Percentiles rank a stretch among this genome's conserved stretches.
These are phyloP conservation scores for Kryptolebias ocellatus DNA, from an alignment of 2,797 vertebrate genomes.

Conservation along the genomic window DNA sequence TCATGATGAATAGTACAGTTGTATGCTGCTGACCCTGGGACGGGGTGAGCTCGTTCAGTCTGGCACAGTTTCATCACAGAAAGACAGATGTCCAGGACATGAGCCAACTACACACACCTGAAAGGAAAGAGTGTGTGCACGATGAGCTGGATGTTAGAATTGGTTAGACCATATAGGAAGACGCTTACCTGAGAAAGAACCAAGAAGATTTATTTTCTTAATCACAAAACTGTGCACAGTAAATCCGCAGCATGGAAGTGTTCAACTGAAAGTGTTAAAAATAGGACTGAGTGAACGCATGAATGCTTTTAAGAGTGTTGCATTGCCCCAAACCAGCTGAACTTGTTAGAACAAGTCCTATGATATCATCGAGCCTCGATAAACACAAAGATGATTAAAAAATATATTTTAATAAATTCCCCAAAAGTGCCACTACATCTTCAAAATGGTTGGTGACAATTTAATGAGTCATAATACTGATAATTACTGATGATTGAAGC, in stretches of 20 bases:
- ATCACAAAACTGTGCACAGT: not conserved
- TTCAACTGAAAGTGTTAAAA: no score
- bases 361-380: not conserved
- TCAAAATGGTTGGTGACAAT: constrained; percentile 13
- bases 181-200: not conserved
- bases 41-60: constrained; percentile 47
- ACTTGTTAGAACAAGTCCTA: not conserved
- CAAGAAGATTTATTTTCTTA: no score
- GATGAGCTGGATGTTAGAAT: not conserved
- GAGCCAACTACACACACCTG: constrained; percentile 52
- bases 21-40: constrained; percentile 56
- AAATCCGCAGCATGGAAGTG: no score
- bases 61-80: constrained; percentile 62
- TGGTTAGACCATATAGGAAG: not conserved
- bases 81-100: constrained; percentile 64
- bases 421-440: not conserved
- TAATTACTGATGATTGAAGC: not conserved
- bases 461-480: constrained; percentile 17
- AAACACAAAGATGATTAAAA: not conserved
- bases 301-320: not conserved
- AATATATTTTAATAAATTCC: not conserved
- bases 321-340: not conserved
- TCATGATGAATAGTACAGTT: constrained; percentile 59
- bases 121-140: constrained; percentile 13
- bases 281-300: no score